A percentile compares a stretch with the other conserved stretches of the same genome.
Conservation (phyloP, 2,113 vertebrate species). For the Aphyosemion australe region DNA sequence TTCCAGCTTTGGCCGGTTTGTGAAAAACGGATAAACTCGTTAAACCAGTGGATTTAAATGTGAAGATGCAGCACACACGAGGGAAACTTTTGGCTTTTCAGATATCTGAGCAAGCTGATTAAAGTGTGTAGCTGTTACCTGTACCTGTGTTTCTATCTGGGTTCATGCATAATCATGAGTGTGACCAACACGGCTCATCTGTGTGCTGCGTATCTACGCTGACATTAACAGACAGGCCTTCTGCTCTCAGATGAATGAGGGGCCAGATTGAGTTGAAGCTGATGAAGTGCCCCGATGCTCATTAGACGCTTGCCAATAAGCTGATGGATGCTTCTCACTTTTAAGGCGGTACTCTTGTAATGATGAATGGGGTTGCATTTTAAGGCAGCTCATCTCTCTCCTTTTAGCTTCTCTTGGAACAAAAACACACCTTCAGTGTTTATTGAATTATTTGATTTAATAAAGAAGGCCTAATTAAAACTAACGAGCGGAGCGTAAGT, state of each 20-base stretch:
- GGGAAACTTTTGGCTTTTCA: not conserved
- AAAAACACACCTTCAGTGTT: slow-evolving; percentile 16
- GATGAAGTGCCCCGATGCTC: slow-evolving; percentile 62
- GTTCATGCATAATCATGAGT: not conserved
- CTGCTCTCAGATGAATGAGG: slow-evolving; percentile 60
- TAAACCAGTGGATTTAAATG: too few relatives aligned
- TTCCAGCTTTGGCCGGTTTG: too few relatives aligned
- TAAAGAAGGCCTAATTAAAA: slow-evolving; percentile 48
- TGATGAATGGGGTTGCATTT: slow-evolving; percentile 47
- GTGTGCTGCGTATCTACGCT: slow-evolving; percentile 1
- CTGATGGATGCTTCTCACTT: slow-evolving; percentile 56
- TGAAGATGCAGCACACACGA: too few relatives aligned
- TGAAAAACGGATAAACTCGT: too few relatives aligned
- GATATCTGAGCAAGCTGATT: not conserved
- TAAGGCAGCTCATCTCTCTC: slow-evolving; percentile 13
- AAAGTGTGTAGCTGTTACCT: not conserved
- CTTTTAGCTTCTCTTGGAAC: not conserved
- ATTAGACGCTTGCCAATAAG: slow-evolving; percentile 52
- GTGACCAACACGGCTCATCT: not conserved
- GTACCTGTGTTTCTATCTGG: not conserved
- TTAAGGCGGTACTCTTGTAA: slow-evolving; percentile 35
- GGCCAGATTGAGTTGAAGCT: slow-evolving; percentile 59
- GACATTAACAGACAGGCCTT: slow-evolving; percentile 57
- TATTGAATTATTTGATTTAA: slow-evolving; percentile 44
- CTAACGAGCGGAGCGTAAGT: slow-evolving; percentile 7